Base-by-base conservation (phyloP, 2,797 vertebrate genomes). In the Trichosurus vulpecula region DNA sequence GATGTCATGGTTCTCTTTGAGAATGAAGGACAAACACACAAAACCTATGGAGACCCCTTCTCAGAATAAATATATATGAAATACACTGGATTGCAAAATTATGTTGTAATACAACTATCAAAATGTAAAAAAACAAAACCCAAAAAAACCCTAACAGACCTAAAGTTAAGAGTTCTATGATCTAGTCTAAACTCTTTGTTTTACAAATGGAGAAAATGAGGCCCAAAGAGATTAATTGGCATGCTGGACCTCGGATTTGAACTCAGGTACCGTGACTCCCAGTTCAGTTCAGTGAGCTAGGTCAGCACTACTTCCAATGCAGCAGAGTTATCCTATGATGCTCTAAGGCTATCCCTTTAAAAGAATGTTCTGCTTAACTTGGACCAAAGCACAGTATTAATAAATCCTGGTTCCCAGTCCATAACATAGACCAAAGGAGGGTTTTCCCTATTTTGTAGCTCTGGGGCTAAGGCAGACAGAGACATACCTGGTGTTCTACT, bases 391-490 rank as follows among this genome's bases (percentile, higher is more conserved):
- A 31, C 47, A 94, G 4, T 57, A 66, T 52, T 90, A 4, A 93
- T 54, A 95, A 92, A 52, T 93, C 10, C 10, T 94, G 94, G 52
- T 92, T 97, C 89, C 54, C 61, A 92, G 81, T 91, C 66, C 0
- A 61, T 41, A 31, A 54, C 93, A 54, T 92, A 91, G 74, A 4
- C 47, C 90, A 92, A 54, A 51, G 52, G 56, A 22, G 6, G 53
- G 54, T 54, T 94, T 97, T 92, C 91, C 58, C 90, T 31, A 12
- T 14, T 51, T 55, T 6, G 89, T 9, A 90, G 47, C 66, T 55
- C 95, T 90, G 74, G 94, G 56, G 95, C 52, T 94, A 94, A 97
- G 96, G 95, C 27, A 95, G 51, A 96, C 61, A 96, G 92, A 52
- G 57, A 95, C 96, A 93, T 58, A 87, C 87, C 61, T 19, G 61